These are phyloP conservation scores for Melikaiella ostensackeni DNA, from an alignment of 2,888 invertebrate species.

Conservation along the genomic window DNA sequence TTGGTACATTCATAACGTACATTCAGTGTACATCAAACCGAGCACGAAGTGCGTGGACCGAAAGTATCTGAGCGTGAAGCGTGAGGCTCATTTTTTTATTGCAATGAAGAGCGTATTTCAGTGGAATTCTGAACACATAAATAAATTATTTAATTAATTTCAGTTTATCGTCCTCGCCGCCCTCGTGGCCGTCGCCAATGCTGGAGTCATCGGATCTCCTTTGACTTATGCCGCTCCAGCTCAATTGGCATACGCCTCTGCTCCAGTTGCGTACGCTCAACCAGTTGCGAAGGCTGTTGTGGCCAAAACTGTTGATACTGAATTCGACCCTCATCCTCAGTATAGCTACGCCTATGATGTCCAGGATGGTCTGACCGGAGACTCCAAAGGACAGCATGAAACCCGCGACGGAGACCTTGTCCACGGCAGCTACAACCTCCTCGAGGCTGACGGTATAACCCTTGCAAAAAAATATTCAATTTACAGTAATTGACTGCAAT, in stretches of 20 bases:
- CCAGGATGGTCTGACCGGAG: slow-evolving; percentile 70
- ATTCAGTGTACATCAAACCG: too few relatives aligned
- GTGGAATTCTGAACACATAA: too few relatives aligned
- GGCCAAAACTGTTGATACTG: slow-evolving; percentile 67
- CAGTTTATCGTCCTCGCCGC: slow-evolving; percentile 76
- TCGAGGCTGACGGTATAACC: slow-evolving; percentile 74
- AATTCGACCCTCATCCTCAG: slow-evolving; percentile 73
- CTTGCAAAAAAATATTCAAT: too few relatives aligned
- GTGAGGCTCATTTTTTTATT: too few relatives aligned
- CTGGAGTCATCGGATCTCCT: slow-evolving; percentile 68
- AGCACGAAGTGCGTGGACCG: too few relatives aligned
- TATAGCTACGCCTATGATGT: slow-evolving; percentile 72
- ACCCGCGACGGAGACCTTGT: slow-evolving; percentile 72
- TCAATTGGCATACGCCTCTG: too few relatives aligned
- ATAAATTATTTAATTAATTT: too few relatives aligned
- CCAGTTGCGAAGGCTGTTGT: slow-evolving; percentile 66
- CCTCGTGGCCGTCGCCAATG: slow-evolving; percentile 78
- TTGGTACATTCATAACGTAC: too few relatives aligned
- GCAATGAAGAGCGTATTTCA: too few relatives aligned
- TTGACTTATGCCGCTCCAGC: slow-evolving; percentile 58
- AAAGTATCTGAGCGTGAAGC: too few relatives aligned
- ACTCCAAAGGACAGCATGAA: slow-evolving; percentile 71
- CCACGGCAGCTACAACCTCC: slow-evolving; percentile 76
- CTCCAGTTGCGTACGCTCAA: too few relatives aligned
- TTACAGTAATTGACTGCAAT: too few relatives aligned